Conservation (phyloP, 2,113 vertebrate species). For the Scopus umbretta region DNA sequence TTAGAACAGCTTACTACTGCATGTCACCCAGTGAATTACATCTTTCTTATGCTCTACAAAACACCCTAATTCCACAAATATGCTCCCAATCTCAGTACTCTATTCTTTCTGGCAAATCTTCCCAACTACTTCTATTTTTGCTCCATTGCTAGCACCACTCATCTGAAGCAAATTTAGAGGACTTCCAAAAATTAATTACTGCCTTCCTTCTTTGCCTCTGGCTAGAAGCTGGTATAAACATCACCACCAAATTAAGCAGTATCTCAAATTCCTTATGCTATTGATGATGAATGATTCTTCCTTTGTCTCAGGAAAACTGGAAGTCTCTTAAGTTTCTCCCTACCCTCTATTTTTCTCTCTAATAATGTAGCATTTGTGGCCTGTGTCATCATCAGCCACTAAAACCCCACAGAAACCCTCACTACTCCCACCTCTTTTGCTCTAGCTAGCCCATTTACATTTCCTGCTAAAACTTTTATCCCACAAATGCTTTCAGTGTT, state of each 20-base stretch:
- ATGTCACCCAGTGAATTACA: neutral
- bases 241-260: neutral
- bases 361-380: neutral
- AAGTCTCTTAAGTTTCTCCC: neutral
- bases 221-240: slow-evolving; percentile 21
- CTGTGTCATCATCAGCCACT: neutral
- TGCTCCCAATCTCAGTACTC: neutral
- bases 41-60: neutral
- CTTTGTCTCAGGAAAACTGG: neutral
- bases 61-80: slow-evolving; percentile 19
- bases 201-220: slow-evolving; percentile 31
- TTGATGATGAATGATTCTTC: neutral
- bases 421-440: neutral
- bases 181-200: slow-evolving; percentile 40
- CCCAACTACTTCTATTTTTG: neutral
- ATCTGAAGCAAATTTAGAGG: slow-evolving; percentile 24
- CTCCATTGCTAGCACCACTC: neutral
- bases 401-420: neutral
- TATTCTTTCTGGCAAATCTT: neutral
- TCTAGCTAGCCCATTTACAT: neutral
- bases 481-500: neutral
- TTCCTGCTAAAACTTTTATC: neutral
- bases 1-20: neutral
- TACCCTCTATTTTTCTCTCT: neutral
- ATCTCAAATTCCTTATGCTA: neutral